Percentiles rank a stretch among this genome's conserved stretches.
phyloP scores from a whole-genome alignment of 64 coral and sea anemone genomes.

The Actinia equina region DNA sequence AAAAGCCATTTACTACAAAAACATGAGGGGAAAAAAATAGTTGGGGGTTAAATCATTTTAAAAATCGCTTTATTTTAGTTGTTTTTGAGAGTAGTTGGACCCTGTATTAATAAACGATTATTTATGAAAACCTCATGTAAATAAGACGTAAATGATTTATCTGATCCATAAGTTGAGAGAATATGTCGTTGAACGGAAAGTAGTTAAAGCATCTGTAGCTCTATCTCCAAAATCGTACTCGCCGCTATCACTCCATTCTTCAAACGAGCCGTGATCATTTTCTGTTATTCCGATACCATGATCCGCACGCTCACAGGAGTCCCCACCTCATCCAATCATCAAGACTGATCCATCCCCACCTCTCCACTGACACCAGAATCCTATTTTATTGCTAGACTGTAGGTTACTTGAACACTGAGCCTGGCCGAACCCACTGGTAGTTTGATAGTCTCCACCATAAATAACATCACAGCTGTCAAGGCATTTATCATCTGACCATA shows the following conservation, averaged over 20 bases:
- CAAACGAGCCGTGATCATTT: background rate
- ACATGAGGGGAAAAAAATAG: too few relatives aligned
- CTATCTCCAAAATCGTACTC: background rate
- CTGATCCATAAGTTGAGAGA: conserved; percentile 11
- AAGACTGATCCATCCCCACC: conserved; percentile 13
- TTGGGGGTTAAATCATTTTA: too few relatives aligned
- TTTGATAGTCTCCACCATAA: background rate
- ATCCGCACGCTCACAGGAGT: background rate
- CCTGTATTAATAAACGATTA: too few relatives aligned
- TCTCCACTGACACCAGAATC: conserved; percentile 7
- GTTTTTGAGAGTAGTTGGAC: too few relatives aligned
- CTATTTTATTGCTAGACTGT: background rate
- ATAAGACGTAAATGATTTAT: too few relatives aligned
- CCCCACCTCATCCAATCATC: conserved; percentile 35
- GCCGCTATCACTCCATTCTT: too few relatives aligned
- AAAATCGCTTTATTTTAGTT: too few relatives aligned
- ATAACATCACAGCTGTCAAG: background rate
- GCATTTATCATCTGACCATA: conserved; percentile 16
- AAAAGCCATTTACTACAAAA: too few relatives aligned
- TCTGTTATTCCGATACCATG: conserved; percentile 34
- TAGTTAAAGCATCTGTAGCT: too few relatives aligned
- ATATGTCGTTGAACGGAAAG: background rate
- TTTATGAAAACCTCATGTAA: too few relatives aligned
- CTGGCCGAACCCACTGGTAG: background rate
- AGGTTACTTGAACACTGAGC: background rate